Evolutionary conservation across 2,113 vertebrate species (phyloP), one percentile per base, ranked within the genome.

Genomic region (Oryzias javanicus): DNA sequence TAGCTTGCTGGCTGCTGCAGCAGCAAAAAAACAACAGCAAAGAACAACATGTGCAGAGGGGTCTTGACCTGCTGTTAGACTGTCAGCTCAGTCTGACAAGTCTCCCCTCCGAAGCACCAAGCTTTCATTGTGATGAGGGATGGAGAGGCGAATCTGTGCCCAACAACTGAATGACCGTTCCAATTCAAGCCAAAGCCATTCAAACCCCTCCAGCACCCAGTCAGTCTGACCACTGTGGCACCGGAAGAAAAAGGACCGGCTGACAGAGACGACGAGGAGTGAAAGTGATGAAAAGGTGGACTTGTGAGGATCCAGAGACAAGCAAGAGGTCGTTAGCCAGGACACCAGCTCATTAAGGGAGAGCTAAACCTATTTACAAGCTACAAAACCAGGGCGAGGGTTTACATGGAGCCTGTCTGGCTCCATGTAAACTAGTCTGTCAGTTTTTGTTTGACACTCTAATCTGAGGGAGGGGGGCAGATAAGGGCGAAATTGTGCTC

Each of bases 11-110:
- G n/a, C 64, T 49, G 60, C 60, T 80, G 75, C 62, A 20, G 4
- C 8, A 4, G 68, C 63, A 62, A 58, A 76, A n/a, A 66, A 70
- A 74, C 66, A 76, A 65, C 79, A 70, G 81, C 67, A 41, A 55
- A 80, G 60, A 80, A 81, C 62, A 82, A 80, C 75, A 81, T 80
- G 76, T 67, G 77, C 51, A 54, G 63, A 50, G 5, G 45, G 78
- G 76, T 74, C 80, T 54, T 73, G 86, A 83, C 83, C 83, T 67
- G 72, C 70, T 70, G 65, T 69, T 71, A 72, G 80, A 60, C 69
- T 70, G 78, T 77, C 83, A 74, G 72, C 62, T 49, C 45, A 78
- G 59, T 70, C 57, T 78, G 83, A 81, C 76, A 52, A 25, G 76
- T 77, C 70, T 72, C 74, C 69, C 77, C 73, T 77, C 59, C 59